These are phyloP conservation scores for Leptinotarsa tumamoca DNA, from an alignment of 2,888 invertebrate species.

Conservation along the genomic window DNA sequence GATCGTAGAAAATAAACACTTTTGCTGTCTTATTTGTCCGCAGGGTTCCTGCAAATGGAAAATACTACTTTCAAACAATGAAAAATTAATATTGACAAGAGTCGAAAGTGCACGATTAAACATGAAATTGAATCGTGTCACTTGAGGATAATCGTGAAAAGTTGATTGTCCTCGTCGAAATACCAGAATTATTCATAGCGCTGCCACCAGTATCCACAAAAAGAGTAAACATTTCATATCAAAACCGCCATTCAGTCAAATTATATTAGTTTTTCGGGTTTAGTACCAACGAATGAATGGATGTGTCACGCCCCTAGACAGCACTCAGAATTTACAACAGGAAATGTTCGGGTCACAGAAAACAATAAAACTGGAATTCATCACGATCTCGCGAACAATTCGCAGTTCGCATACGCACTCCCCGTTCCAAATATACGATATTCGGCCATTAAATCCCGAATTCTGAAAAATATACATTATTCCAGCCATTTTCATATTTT, in stretches of 20 bases:
- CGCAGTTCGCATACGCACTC: background rate
- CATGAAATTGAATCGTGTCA: too few species aligned
- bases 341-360: slow-evolving; percentile 20
- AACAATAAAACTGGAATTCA: slow-evolving; percentile 14
- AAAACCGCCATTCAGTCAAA: background rate
- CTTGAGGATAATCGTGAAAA: background rate
- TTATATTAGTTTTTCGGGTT: slow-evolving; percentile 16
- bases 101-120: too few species aligned
- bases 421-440: slow-evolving; percentile 7
- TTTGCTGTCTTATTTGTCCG: too few species aligned
- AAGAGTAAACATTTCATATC: background rate
- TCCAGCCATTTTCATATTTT: slow-evolving; percentile 1
- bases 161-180: background rate
- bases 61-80: too few species aligned
- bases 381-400: background rate
- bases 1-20: too few species aligned
- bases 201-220: background rate
- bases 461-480: background rate
- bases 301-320: background rate
- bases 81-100: too few species aligned
- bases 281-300: slow-evolving; percentile 1
- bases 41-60: too few species aligned
- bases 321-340: slow-evolving; percentile 12
- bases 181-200: background rate
- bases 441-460: background rate